Percentiles rank a stretch among this genome's conserved stretches.
These are phyloP conservation scores for Squalus acanthias DNA, from an alignment of 2,797 vertebrate genomes.

Conservation along the genomic window DNA sequence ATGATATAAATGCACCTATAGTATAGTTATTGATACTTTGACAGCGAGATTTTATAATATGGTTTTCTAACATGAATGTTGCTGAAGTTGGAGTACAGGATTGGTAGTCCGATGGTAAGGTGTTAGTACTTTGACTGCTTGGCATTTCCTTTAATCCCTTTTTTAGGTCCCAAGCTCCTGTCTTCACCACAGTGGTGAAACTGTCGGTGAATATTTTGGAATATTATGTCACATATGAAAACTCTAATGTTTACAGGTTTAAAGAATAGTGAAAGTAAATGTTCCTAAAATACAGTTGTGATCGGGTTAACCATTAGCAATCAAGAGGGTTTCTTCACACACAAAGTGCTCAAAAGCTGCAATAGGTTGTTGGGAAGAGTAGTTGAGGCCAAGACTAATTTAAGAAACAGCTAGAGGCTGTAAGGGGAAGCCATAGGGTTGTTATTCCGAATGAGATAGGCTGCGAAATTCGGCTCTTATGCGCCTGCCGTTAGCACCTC, in stretches of 20 bases:
- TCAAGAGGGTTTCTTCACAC: not conserved
- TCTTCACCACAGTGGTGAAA: not conserved
- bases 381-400: not conserved
- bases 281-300: not conserved
- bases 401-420: not conserved
- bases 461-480: not conserved
- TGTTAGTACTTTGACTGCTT: not conserved
- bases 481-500: too few relatives aligned
- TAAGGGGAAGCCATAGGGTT: not conserved
- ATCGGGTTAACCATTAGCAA: not conserved
- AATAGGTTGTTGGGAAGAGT: not conserved
- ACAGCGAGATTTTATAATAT: constrained; percentile 21
- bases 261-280: not conserved
- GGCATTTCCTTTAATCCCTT: not conserved
- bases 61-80: not conserved
- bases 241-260: too few relatives aligned
- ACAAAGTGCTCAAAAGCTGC: not conserved
- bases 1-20: not conserved
- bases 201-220: not conserved
- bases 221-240: not conserved
- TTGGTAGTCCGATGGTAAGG: not conserved
- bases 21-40: constrained; percentile 14
- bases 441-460: not conserved
- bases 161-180: not conserved
- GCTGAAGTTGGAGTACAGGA: not conserved